Evolutionary conservation across 2,888 invertebrate genomes (phyloP).

Genomic region (Macaria notata): DNA sequence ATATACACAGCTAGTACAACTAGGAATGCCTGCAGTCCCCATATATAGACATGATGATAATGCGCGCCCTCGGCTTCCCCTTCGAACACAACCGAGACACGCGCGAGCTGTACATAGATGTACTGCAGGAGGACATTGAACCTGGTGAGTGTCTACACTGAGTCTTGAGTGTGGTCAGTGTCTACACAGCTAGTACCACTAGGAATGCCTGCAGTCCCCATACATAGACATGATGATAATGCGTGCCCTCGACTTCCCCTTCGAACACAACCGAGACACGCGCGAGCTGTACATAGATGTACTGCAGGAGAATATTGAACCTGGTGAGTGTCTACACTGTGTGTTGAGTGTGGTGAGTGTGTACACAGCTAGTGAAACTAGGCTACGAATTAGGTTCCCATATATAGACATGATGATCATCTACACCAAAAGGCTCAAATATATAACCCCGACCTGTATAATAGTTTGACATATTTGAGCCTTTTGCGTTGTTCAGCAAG

Average conservation of each 20-base stretch:
- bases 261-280: constrained; percentile 64
- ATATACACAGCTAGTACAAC: constrained; percentile 44
- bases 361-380: constrained; percentile 49
- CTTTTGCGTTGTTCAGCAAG: too few relatives aligned
- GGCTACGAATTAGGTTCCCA: constrained; percentile 66
- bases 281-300: constrained; percentile 58
- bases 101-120: constrained; percentile 55
- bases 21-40: constrained; percentile 63
- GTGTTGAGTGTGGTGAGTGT: constrained; percentile 41
- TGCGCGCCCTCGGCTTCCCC: constrained; percentile 63
- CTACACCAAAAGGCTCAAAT: constrained; percentile 34
- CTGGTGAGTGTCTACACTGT: constrained; percentile 43
- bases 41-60: constrained; percentile 59
- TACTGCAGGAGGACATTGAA: constrained; percentile 59
- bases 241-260: constrained; percentile 62
- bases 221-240: constrained; percentile 63
- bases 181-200: constrained; percentile 46
- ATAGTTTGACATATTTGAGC: too few relatives aligned
- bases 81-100: constrained; percentile 66
- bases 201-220: constrained; percentile 60
- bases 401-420: constrained; percentile 64
- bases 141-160: constrained; percentile 44
- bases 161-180: constrained; percentile 41
- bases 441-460: too few relatives aligned
- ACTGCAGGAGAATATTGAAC: constrained; percentile 57